phyloP scores from a whole-genome alignment of 2,113 vertebrate genomes.

The Tetraodon nigroviridis region DNA sequence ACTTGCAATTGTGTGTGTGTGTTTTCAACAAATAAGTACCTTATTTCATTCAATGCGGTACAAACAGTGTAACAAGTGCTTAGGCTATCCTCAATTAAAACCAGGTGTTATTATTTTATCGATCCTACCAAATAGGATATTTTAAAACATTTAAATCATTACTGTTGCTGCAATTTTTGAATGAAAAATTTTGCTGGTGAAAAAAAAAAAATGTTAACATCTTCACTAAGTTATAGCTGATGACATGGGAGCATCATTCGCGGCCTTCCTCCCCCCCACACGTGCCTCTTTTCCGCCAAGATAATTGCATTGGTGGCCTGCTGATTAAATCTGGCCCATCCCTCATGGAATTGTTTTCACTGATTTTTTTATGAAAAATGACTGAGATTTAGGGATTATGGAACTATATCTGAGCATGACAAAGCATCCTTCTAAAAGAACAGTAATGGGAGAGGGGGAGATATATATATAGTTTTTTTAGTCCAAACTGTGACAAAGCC shows the following conservation, averaged over 20 bases:
- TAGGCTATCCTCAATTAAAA: too few species aligned
- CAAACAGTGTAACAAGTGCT: too few species aligned
- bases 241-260: conserved; percentile 39
- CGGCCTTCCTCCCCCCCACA: conserved; percentile 33
- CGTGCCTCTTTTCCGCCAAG: conserved; percentile 38
- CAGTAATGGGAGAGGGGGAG: conserved; percentile 19
- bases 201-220: conserved; percentile 19
- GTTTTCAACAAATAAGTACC: too few species aligned
- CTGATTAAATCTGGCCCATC: conserved; percentile 72
- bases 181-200: conserved; percentile 10
- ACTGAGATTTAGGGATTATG: conserved; percentile 72
- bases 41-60: too few species aligned
- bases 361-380: conserved; percentile 76
- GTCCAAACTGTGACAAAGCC: conserved; percentile 56
- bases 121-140: too few species aligned
- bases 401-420: conserved; percentile 62
- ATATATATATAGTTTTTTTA: conserved; percentile 48
- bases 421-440: conserved; percentile 64
- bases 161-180: not conserved
- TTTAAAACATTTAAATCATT: not conserved
- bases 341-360: conserved; percentile 68
- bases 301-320: conserved; percentile 66
- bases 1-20: conserved; percentile 7
- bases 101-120: too few species aligned
- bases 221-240: conserved; percentile 21